These are phyloP conservation scores for Cantharis flavilabris DNA, from an alignment of 2,888 invertebrate genomes.

Conservation along the genomic window DNA sequence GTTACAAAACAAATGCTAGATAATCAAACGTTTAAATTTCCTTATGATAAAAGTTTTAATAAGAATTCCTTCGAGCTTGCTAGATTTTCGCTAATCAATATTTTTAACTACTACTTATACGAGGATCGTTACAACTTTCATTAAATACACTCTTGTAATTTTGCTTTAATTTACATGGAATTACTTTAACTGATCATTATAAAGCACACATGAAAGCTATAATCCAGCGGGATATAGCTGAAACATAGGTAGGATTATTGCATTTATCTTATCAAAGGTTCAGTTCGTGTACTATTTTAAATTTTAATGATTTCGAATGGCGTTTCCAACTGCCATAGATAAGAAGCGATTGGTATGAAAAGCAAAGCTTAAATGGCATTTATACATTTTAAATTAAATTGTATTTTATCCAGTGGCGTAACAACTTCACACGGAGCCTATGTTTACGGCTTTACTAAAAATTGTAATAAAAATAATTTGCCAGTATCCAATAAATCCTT, in stretches of 20 bases:
- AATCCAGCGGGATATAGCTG: neutral
- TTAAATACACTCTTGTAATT: neutral
- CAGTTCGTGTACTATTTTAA: neutral
- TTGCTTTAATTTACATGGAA: neutral
- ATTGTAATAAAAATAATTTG: no score
- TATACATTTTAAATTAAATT: neutral
- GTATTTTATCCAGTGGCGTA: neutral
- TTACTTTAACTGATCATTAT: neutral
- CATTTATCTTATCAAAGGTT: neutral
- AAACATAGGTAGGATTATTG: neutral
- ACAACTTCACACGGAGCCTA: no score
- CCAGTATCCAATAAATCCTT: no score
- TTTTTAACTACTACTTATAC: neutral
- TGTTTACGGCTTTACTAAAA: no score
- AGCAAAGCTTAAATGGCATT: neutral
- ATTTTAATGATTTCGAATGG: neutral
- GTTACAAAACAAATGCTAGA: no score
- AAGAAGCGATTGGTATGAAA: neutral
- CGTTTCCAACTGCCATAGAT: neutral
- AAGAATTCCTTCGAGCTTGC: neutral
- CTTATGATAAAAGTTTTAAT: neutral
- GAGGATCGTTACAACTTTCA: neutral
- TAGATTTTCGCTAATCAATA: neutral
- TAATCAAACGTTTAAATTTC: no score
- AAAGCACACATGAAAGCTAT: neutral